Evolutionary conservation across 53 echinoderm and acorn worm genomes (phyloP), one percentile per base, ranked within the genome.

Genomic region (Glandiceps talaboti): DNA sequence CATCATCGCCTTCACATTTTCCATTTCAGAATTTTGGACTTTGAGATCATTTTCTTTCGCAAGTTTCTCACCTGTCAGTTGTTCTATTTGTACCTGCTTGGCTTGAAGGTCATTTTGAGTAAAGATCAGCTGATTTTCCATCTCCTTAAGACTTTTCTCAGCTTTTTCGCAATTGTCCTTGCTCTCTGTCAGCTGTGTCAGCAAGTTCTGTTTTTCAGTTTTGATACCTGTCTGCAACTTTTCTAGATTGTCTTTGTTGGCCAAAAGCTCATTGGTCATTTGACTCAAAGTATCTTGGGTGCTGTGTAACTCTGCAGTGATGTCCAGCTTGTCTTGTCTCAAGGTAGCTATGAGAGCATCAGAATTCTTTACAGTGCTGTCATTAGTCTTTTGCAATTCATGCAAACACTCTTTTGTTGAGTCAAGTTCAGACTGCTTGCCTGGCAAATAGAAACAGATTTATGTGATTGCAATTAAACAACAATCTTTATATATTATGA

Each of bases 1-100:
- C 32, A 90, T 73, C 74, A 76, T 82, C 76, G 78, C 82, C 32
- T 80, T 79, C 79, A 87, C 87, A 1, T 84, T 82, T 29, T 14
- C 74, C 1, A 30, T 30, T 72, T 90, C 87, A 28, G 79, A 14
- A 26, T 30, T 82, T 1, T 86, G 30, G 14, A 82, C 86, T 74
- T 84, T 82, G 10, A 81, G 28, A 77, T 86, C 86, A 27, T 31
- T 30, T 28, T 78, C 82, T n/a, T 32, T 31, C 27, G 81, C 76
- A 26, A 32, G 29, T 81, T 76, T 85, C 64, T 20, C 64, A 12
- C 20, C 64, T 45, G 64, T 12, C 6, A 45, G 64, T 20, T 45
- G 6, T 45, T 45, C 64, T 12, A 45, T 12, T 33, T 64, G 45
- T 1, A 75, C 75, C 30, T 80, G 74, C 74, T 78, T 32, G 79